Evolutionary conservation across 2,113 vertebrate species (phyloP).

Genomic region (Nycticorax nycticorax): DNA sequence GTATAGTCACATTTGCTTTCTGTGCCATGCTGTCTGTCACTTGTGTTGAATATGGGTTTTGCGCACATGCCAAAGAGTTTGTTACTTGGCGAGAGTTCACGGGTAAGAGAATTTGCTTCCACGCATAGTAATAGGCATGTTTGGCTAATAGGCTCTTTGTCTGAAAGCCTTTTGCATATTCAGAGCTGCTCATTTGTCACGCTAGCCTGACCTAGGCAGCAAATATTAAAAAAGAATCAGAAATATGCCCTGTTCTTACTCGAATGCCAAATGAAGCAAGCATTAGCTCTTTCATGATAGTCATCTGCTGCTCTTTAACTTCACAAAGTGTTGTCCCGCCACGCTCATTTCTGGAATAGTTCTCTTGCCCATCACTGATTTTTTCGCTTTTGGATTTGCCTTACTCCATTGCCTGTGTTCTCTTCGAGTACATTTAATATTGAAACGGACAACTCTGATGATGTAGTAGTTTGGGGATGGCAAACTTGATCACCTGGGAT

Average conservation of each 20-base stretch:
- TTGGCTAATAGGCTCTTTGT: constrained; percentile 49
- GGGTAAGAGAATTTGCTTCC: constrained; percentile 32
- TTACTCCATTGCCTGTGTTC: not conserved
- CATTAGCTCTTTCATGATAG: not conserved
- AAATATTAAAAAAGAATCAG: not conserved
- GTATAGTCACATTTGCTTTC: constrained; percentile 29
- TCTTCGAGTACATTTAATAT: not conserved
- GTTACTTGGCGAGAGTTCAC: not conserved
- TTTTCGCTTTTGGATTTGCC: not conserved
- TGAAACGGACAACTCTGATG: not conserved
- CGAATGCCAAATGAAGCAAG: not conserved
- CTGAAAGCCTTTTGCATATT: constrained; percentile 5
- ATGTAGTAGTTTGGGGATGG: not conserved
- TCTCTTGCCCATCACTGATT: not conserved
- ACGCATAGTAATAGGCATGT: not conserved
- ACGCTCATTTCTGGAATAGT: not conserved
- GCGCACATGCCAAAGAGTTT: constrained; percentile 31
- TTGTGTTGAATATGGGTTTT: not conserved
- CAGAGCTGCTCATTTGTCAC: constrained; percentile 51
- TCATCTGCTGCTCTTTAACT: not conserved
- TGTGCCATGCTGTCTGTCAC: constrained; percentile 1
- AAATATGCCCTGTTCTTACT: not conserved
- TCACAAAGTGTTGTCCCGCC: not conserved
- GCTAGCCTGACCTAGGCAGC: constrained; percentile 17
- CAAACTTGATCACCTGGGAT: not conserved